Evolutionary conservation across 2,797 vertebrate species (phyloP), one percentile per base, ranked within the genome.

Genomic region (Chaetophractus vellerosus): DNA sequence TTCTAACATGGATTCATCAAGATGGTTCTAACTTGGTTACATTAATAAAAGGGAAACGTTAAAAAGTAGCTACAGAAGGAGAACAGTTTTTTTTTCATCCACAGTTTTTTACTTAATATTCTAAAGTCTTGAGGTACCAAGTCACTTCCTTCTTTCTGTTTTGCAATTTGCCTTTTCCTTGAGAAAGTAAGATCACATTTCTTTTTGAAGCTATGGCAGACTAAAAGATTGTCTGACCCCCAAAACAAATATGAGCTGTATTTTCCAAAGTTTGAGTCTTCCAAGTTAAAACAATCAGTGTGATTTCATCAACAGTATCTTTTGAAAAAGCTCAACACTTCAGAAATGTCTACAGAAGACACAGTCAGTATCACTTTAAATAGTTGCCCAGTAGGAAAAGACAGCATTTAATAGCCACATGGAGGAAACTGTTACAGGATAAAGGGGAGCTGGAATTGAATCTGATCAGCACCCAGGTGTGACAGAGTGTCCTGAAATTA

Each of bases 341-440:
- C 2, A 89, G 69, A 89, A 90, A 23, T 91, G 36, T 89, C 55
- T 95, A n/a, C 26, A 48, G 66, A 91, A 91, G 74, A 88, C 26
- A 82, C 9, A 85, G 10, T 57, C 31, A 38, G 71, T 86, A 12
- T 36, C 91, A 88, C 76, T 85, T 94, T 80, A 91, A 97, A 90
- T 90, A 85, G 79, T 66, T 91, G 45, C 45, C 1, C 86, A 48
- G 18, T 15, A 86, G 55, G 55, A 63, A 91, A 61, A 88, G 23
- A 64, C 7, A 79, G 59, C 64, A 91, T 84, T 94, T 94, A 88
- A 69, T 95, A 92, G 50, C 50, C 61, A 63, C 21, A 33, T 1
- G 33, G 38, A 63, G 88, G 48, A 86, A 23, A 97, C 76, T 59
- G 19, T 16, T 1, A 66, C 23, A 88, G 71, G 86, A 94, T 7